Conservation (phyloP, 2,888 invertebrate species). For the Lutraria lutraria region DNA sequence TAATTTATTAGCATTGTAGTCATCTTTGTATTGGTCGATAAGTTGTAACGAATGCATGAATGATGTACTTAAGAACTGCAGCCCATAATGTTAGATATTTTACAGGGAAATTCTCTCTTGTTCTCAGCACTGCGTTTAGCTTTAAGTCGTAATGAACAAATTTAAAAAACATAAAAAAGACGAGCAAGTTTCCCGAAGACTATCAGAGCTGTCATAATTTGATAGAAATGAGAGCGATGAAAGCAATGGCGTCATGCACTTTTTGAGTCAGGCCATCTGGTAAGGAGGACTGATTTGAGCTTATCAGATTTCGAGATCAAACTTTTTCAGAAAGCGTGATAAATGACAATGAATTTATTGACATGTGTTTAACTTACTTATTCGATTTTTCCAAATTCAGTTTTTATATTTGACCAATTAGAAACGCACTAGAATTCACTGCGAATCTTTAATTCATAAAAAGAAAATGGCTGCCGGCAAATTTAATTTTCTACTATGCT, state of each 20-base stretch:
- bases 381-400: not conserved
- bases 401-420: not conserved
- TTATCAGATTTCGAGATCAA: not conserved
- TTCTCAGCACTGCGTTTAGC: not conserved
- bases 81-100: not conserved
- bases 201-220: not conserved
- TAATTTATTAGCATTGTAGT: not conserved
- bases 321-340: not conserved
- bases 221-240: not conserved
- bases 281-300: not conserved
- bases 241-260: not conserved
- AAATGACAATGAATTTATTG: not conserved
- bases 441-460: not conserved
- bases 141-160: not conserved
- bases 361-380: not conserved
- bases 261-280: not conserved
- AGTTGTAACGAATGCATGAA: not conserved
- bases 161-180: not conserved
- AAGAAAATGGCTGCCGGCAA: not conserved
- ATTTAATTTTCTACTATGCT: conserved; percentile 18
- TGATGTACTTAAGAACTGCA: not conserved
- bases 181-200: not conserved
- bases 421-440: not conserved
- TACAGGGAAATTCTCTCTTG: not conserved
- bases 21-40: not conserved